A percentile compares a stretch with the other conserved stretches of the same genome.
phyloP scores from a whole-genome alignment of 2,113 vertebrate genomes.

The Telmatochromis brachygnathus region DNA sequence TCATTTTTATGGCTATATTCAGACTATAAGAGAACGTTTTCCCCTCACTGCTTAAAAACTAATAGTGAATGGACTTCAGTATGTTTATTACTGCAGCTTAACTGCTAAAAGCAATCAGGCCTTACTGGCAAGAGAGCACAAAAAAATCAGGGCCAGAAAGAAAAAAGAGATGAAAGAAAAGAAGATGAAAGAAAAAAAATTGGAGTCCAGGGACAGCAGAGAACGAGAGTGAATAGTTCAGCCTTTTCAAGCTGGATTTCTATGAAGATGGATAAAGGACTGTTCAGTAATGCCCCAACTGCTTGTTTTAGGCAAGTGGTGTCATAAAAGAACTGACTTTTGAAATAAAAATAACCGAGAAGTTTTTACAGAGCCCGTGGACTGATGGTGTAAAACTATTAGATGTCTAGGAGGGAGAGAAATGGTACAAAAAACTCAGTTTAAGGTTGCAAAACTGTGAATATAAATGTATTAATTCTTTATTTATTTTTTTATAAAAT shows the following conservation, averaged over 20 bases:
- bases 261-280: neutral
- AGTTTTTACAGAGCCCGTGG: neutral
- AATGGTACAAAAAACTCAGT: neutral
- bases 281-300: neutral
- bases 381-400: neutral
- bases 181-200: neutral
- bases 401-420: neutral
- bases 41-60: neutral
- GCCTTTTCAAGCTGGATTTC: neutral
- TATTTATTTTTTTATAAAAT: neutral
- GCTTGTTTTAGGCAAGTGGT: neutral
- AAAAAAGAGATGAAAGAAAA: neutral
- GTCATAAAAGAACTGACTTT: neutral
- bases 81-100: neutral
- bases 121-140: neutral
- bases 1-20: neutral
- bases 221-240: neutral
- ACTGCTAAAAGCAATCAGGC: slow-evolving; percentile 3
- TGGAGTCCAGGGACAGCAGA: neutral
- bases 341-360: neutral
- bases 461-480: neutral
- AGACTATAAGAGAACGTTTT: neutral
- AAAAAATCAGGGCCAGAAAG: neutral
- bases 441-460: neutral
- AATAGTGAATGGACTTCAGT: neutral